A percentile compares a stretch with the other conserved stretches of the same genome.
phyloP scores from a whole-genome alignment of 1,140 invertebrate genomes.

The Neodiprion pinetum region DNA sequence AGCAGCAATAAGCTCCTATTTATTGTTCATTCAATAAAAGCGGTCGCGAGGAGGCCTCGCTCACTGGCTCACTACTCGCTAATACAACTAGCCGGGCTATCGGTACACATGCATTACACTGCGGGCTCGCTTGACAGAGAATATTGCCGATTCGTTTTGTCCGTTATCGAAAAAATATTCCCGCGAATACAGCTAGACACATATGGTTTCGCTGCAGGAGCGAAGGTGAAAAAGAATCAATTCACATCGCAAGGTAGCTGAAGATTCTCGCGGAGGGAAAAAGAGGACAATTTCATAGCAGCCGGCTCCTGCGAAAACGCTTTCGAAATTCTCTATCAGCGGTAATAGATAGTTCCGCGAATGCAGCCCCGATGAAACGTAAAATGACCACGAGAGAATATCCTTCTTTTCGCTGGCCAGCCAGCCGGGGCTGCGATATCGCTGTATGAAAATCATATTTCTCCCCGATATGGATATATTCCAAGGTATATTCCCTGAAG shows the following conservation, averaged over 20 bases:
- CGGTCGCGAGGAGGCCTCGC: too few relatives aligned
- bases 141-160: conserved; percentile 43
- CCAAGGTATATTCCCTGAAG: background rate
- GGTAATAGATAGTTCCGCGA: background rate
- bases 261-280: background rate
- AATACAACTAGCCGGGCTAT: background rate
- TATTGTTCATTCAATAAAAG: conserved; percentile 45
- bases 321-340: conserved; percentile 9
- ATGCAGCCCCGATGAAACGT: conserved; percentile 8
- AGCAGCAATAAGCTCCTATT: conserved; percentile 37
- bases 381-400: conserved; percentile 12
- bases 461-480: conserved; percentile 25
- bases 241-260: background rate
- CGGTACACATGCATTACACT: background rate
- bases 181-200: background rate
- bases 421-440: conserved; percentile 8
- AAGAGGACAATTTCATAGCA: background rate
- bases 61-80: background rate
- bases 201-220: background rate
- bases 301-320: background rate
- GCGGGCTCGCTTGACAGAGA: background rate
- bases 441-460: conserved; percentile 34
- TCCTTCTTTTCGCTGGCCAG: background rate
- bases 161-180: conserved; percentile 34
- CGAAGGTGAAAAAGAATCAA: background rate